Percentiles rank a stretch among this genome's conserved stretches.
These are phyloP conservation scores for Mesembrinibis cayennensis DNA, from an alignment of 2,113 vertebrate species.

Conservation along the genomic window DNA sequence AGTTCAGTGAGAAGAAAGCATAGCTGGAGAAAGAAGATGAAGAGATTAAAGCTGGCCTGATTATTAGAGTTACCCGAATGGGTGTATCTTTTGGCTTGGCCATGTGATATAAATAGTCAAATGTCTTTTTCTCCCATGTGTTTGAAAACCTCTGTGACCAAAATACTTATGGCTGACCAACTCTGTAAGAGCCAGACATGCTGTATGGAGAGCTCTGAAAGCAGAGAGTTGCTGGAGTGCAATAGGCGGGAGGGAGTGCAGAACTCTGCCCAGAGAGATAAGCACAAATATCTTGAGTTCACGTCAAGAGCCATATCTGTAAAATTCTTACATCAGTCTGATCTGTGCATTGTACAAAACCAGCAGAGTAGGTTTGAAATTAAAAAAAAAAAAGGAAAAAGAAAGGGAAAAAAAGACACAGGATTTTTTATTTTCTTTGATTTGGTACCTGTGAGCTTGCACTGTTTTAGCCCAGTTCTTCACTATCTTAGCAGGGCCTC, in stretches of 20 bases:
- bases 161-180: not conserved
- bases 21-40: not conserved
- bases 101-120: not conserved
- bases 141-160: not conserved
- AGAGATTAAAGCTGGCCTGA: not conserved
- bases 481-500: not conserved
- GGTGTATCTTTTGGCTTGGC: not conserved
- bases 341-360: not conserved
- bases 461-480: not conserved
- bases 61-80: rapidly evolving
- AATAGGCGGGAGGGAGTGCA: not conserved
- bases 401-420: not conserved
- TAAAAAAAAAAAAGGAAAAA: not conserved
- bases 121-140: not conserved
- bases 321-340: not conserved
- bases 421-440: not conserved
- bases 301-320: not conserved
- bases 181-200: not conserved
- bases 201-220: not conserved
- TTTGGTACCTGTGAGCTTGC: not conserved
- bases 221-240: not conserved
- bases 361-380: not conserved
- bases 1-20: not conserved
- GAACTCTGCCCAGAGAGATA: not conserved
- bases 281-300: not conserved